Base-by-base conservation (phyloP, 2,888 invertebrate species). In the Dryadula phaetusa region DNA sequence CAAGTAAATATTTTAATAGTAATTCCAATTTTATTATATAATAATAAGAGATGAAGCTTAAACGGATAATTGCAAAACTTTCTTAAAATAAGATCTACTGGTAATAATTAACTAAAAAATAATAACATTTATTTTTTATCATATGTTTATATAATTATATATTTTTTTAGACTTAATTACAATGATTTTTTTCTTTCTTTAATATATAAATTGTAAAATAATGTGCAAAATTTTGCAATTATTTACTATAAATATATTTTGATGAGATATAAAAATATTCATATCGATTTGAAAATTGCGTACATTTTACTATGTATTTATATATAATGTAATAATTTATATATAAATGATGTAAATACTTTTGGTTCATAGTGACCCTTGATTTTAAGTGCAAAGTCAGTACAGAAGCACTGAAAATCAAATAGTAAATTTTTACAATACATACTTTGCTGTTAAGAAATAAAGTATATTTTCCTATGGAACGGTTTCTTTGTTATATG, bases 301-400 rank as follows among this genome's bases (percentile, higher is more conserved):
- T n/a, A n/a, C n/a, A n/a, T n/a, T n/a, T n/a, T n/a, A n/a, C n/a
- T n/a, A n/a, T n/a, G n/a, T n/a, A n/a, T n/a, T n/a, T n/a, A n/a
- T n/a, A n/a, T n/a, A n/a, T n/a, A n/a, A n/a, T n/a, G n/a, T n/a
- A n/a, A n/a, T n/a, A n/a, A n/a, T n/a, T n/a, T n/a, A n/a, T n/a
- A n/a, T 42, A 22, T 5, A 12, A 46, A 46, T 16, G 12, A 22
- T 16, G 16, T 64, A 10, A 25, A 53, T 34, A 64, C n/a, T n/a
- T 16, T 40, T 25, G 14, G 2, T 40, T 42, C n/a, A 62, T 68
- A 63, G 60, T 74, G 77, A 77, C 76, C 77, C 67, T 69, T 61
- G 64, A 47, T 5, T 34, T 61, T 64, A 69, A 64, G 88, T 88
- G 81, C 88, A 84, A 80, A 76, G 62, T 82, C 3, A 73, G 88